phyloP scores from a whole-genome alignment of 2,113 vertebrate species.

The Misgurnus anguillicaudatus region DNA sequence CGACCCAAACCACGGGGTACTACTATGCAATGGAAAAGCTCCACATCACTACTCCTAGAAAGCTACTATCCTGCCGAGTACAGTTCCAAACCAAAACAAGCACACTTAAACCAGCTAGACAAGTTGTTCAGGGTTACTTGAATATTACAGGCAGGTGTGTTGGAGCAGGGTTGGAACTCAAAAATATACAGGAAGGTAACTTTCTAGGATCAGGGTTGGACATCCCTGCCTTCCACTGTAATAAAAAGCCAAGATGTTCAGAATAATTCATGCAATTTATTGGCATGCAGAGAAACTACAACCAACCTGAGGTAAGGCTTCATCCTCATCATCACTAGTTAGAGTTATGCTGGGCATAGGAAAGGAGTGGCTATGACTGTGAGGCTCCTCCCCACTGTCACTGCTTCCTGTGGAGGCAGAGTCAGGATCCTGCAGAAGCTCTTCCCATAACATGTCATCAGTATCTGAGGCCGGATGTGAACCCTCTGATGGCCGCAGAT shows the following conservation, averaged over 20 bases:
- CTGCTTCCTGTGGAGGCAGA: constrained; percentile 86
- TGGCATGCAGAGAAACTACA: neutral
- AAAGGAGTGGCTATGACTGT: constrained; percentile 56
- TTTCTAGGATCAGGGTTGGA: too few species aligned
- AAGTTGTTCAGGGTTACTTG: too few species aligned
- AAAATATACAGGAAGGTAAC: too few species aligned
- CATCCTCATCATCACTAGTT: constrained; percentile 84
- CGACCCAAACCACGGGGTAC: too few species aligned
- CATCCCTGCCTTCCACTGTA: neutral
- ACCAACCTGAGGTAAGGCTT: constrained; percentile 85
- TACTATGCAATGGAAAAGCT: too few species aligned
- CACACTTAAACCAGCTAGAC: too few species aligned
- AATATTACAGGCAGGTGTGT: too few species aligned
- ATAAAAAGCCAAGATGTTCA: neutral
- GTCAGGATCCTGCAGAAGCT: constrained; percentile 90
- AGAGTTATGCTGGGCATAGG: constrained; percentile 61
- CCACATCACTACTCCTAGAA: too few species aligned
- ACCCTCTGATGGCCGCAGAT: constrained; percentile 76
- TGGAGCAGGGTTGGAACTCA: too few species aligned
- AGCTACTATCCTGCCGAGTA: too few species aligned
- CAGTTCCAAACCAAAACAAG: too few species aligned
- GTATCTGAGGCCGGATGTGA: constrained; percentile 90
- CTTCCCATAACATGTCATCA: constrained; percentile 94
- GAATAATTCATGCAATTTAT: neutral
- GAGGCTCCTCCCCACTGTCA: constrained; percentile 80